These are phyloP conservation scores for Sthenelais limicola DNA, from an alignment of 2,888 invertebrate genomes.

Conservation along the genomic window DNA sequence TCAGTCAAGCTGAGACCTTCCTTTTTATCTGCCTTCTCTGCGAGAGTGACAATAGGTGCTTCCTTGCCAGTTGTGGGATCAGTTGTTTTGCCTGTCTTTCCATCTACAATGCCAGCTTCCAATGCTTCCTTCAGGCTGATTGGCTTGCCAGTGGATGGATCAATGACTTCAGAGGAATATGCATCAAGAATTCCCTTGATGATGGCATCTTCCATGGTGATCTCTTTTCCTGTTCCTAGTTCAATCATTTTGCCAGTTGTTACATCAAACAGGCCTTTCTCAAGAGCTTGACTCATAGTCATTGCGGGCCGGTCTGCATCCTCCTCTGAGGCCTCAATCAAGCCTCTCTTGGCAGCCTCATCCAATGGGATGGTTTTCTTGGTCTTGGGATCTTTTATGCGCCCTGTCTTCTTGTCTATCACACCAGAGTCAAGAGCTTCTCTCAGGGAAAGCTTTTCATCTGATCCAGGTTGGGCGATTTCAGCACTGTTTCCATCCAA, in stretches of 20 bases:
- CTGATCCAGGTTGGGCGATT: conserved; percentile 67
- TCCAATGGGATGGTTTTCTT: conserved; percentile 49
- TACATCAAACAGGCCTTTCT: too few species aligned
- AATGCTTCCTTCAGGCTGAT: background rate
- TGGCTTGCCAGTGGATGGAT: background rate
- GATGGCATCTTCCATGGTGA: conserved; percentile 71
- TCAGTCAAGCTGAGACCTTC: conserved; percentile 77
- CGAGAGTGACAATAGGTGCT: conserved; percentile 85
- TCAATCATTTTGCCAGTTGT: conserved; percentile 78
- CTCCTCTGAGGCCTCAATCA: background rate
- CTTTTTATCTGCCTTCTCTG: conserved; percentile 79
- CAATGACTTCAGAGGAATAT: background rate
- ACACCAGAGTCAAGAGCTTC: conserved; percentile 44
- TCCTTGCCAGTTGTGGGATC: conserved; percentile 85
- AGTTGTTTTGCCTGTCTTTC: conserved; percentile 73
- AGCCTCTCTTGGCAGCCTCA: background rate
- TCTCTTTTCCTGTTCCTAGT: conserved; percentile 76
- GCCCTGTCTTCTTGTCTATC: conserved; percentile 36
- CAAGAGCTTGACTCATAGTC: background rate
- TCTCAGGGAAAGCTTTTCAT: conserved; percentile 84
- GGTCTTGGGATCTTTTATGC: conserved; percentile 3
- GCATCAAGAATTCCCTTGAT: background rate
- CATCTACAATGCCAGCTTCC: too few species aligned
- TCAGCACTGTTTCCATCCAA: conserved; percentile 72
- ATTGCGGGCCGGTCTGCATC: background rate